A percentile compares a stretch with the other conserved stretches of the same genome.
phyloP scores from a whole-genome alignment of 2,113 vertebrate species.

The Pterocles orientalis region DNA sequence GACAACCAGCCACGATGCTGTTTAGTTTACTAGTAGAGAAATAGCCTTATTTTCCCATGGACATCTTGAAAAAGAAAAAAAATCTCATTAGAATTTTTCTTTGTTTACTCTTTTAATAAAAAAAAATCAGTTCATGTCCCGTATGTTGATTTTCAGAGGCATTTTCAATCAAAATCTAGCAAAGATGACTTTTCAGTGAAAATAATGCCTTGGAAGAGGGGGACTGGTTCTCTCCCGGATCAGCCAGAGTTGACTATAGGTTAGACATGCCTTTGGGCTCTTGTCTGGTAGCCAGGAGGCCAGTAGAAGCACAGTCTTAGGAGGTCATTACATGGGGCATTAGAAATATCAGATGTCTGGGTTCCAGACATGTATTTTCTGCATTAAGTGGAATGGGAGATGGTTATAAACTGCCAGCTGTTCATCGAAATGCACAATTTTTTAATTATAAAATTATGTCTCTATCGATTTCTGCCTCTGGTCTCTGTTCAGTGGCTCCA shows the following conservation, averaged over 20 bases:
- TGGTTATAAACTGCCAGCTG: slow-evolving; percentile 8
- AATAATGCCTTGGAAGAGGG: neutral
- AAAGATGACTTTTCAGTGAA: neutral
- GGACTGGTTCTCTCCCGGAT: neutral
- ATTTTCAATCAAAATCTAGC: neutral
- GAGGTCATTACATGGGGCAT: neutral
- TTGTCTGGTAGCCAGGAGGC: neutral
- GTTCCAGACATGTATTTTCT: slow-evolving; percentile 19
- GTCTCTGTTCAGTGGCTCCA: neutral
- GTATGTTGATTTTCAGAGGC: neutral
- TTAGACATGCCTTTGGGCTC: neutral
- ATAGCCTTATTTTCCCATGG: slow-evolving; percentile 27
- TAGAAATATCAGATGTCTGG: neutral
- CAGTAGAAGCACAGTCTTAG: slow-evolving; percentile 14
- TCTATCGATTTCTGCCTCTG: slow-evolving; percentile 3
- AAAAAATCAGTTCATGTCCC: neutral
- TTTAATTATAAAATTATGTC: slow-evolving; percentile 36
- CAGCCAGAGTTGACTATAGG: fast-evolving
- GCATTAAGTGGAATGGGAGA: neutral
- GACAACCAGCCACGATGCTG: neutral
- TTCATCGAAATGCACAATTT: slow-evolving; percentile 33
- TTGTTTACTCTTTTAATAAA: slow-evolving; percentile 33
- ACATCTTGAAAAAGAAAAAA: neutral
- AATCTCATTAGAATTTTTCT: neutral
- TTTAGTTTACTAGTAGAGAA: slow-evolving; percentile 6